phyloP scores from a whole-genome alignment of 1,140 invertebrate species.

The Ooceraea biroi region DNA sequence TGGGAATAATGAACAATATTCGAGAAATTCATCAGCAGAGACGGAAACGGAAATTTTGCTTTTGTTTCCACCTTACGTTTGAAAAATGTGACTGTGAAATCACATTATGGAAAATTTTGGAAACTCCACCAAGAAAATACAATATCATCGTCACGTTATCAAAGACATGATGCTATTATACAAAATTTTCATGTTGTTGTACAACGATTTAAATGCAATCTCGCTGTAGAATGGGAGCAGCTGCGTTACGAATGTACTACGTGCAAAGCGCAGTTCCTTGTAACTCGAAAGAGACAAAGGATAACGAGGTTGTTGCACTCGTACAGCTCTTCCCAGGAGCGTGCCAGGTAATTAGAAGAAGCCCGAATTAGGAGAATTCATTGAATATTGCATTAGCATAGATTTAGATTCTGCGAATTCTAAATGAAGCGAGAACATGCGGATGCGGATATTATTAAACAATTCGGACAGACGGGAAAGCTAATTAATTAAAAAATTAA shows the following conservation, averaged over 20 bases:
- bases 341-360: slow-evolving; percentile 19
- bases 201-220: not conserved
- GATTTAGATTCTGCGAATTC: not conserved
- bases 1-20: not conserved
- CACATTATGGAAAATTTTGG: too few relatives aligned
- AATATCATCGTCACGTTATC: not conserved
- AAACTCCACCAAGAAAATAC: too few relatives aligned
- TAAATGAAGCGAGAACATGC: not conserved
- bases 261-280: slow-evolving; percentile 10
- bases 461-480: not conserved
- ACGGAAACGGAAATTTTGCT: slow-evolving; percentile 3
- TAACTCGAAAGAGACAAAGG: slow-evolving; percentile 41
- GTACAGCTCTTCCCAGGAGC: not conserved
- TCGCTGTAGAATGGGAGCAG: not conserved
- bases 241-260: not conserved
- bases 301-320: slow-evolving; percentile 43
- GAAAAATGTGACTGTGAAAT: too few relatives aligned
- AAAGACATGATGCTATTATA: not conserved
- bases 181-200: not conserved
- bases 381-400: not conserved
- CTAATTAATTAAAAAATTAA: too few relatives aligned
- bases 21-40: not conserved
- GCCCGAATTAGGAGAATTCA: too few relatives aligned
- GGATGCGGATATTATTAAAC: slow-evolving; percentile 20
- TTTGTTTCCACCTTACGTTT: not conserved